Conservation (phyloP, 2,113 vertebrate species). For the Callaeas wilsoni region DNA sequence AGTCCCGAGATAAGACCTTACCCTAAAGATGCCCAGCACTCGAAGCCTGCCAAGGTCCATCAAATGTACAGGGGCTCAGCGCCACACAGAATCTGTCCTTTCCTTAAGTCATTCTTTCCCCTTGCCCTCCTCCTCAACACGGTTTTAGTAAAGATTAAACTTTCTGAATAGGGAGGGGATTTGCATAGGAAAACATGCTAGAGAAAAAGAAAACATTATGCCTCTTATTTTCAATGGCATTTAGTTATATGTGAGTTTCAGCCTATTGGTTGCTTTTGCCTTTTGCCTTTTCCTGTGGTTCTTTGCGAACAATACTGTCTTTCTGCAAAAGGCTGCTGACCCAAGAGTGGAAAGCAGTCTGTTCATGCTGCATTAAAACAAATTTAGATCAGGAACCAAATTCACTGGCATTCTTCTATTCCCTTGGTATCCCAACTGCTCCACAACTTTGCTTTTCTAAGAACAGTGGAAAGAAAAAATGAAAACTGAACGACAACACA, state of each 20-base stretch:
- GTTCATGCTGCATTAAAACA: slow-evolving; percentile 68
- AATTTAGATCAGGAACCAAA: slow-evolving; percentile 69
- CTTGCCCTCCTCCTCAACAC: background rate
- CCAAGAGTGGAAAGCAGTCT: slow-evolving; percentile 64
- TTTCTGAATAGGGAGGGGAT: slow-evolving; percentile 9
- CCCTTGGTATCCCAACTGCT: slow-evolving; percentile 68
- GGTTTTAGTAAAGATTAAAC: background rate
- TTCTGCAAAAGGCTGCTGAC: slow-evolving; percentile 60
- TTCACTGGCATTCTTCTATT: slow-evolving; percentile 73
- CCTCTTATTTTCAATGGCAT: slow-evolving; percentile 12
- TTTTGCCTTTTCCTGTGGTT: slow-evolving; percentile 59
- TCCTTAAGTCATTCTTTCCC: background rate
- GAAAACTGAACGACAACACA: slow-evolving; percentile 42
- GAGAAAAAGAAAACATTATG: background rate
- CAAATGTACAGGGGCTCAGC: background rate
- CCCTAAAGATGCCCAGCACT: background rate
- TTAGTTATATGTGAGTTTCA: background rate
- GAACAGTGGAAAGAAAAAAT: slow-evolving; percentile 62
- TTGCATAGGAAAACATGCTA: slow-evolving; percentile 19
- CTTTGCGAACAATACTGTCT: slow-evolving; percentile 48
- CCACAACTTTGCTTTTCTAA: slow-evolving; percentile 71
- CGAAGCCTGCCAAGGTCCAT: background rate
- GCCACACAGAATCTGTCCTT: background rate
- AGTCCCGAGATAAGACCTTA: background rate
- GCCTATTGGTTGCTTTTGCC: slow-evolving; percentile 47